phyloP scores from a whole-genome alignment of 1,140 invertebrate species.

The Pseudomyrmex concolor region DNA sequence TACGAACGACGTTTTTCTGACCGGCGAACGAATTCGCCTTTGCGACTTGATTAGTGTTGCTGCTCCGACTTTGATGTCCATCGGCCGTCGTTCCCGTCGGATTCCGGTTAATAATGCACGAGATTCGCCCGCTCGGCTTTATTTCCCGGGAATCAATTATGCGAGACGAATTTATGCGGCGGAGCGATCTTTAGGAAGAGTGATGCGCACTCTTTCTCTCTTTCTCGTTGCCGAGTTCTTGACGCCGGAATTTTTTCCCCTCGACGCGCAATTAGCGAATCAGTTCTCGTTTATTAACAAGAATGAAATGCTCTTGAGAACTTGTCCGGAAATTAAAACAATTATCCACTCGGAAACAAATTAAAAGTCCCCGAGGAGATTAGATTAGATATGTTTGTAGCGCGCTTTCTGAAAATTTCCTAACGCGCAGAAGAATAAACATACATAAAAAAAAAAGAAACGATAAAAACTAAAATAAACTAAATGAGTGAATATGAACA shows the following conservation, averaged over 20 bases:
- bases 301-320: constrained; percentile 30
- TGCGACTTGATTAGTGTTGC: constrained; percentile 48
- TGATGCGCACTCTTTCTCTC: not conserved
- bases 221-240: constrained; percentile 16
- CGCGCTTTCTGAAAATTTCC: too few species aligned
- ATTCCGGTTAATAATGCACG: constrained; percentile 57
- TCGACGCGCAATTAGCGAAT: constrained; percentile 25
- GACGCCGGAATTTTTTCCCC: constrained; percentile 11
- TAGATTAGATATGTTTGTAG: too few species aligned
- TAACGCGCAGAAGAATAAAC: too few species aligned
- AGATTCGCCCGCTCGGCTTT: constrained; percentile 33
- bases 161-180: constrained; percentile 33
- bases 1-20: constrained; percentile 42
- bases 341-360: not conserved
- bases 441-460: too few species aligned
- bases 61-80: constrained; percentile 30
- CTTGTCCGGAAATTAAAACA: constrained; percentile 18
- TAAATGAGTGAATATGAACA: too few species aligned
- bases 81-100: constrained; percentile 25
- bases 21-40: constrained; percentile 14
- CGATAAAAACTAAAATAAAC: too few species aligned
- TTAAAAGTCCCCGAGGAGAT: not conserved
- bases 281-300: constrained; percentile 31
- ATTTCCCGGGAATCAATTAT: constrained; percentile 55
- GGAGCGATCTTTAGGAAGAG: not conserved